Base-by-base conservation (phyloP, 2,113 vertebrate genomes). In the Anarrhichthys ocellatus region DNA sequence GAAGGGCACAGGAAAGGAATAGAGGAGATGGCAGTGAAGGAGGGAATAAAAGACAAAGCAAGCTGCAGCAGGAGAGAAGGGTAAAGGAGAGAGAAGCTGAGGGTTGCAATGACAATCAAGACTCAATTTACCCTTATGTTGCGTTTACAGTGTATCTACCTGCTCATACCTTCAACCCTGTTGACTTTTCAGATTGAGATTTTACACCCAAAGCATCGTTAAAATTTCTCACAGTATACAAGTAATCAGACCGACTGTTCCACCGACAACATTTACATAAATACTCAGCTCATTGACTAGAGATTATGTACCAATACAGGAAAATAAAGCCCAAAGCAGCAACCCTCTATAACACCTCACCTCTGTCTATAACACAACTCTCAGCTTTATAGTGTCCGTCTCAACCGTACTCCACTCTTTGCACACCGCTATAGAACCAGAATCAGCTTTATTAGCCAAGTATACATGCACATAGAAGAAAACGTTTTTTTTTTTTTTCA, bases 21-120 rank as follows among this genome's bases (percentile, higher is more conserved):
- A n/a, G 58, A 69, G 70, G 69, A 78, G 80, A 83, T 38, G 42
- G 66, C 48, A 71, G 52, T 67, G 63, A 82, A 27, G 42, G 62
- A 62, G 52, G 42, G 27, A 80, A 80, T 38, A 29, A 70, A 50
- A 46, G 42, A 29, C 9, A 22, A 61, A n/a, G 18, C 6, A 36
- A 46, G 20, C 38, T 42, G 44, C 8, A 59, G 5, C 18, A 52
- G 59, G 65, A 42, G n/a, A 27, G 50, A 34, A 76, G 13, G 63
- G 3, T 6, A 50, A 40, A 61, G 22, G 14, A 38, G 20, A 44
- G 73, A 76, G 44, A 40, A 62, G 38, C 36, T 8, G 9, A 36
- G 48, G 34, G 32, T 44, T 72, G 67, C 14, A 40, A 22, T 29
- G 34, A 71, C 40, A 18, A 50, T 22, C 46, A 27, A 4, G 5